These are phyloP conservation scores for Sporophila hypoxantha DNA, from an alignment of 2,113 vertebrate species.

Conservation along the genomic window DNA sequence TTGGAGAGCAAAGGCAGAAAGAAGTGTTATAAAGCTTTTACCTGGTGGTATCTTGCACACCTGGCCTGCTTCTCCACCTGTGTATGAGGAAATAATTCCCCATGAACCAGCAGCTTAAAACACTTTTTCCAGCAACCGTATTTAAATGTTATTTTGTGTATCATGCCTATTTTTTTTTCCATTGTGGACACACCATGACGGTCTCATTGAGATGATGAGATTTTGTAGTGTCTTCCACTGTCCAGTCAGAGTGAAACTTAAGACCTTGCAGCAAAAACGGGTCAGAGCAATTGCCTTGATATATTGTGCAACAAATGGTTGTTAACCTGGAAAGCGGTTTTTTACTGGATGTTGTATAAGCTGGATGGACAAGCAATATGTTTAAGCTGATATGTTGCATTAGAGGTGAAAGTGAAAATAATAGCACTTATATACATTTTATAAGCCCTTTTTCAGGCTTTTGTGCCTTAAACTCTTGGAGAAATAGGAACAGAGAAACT, in stretches of 20 bases:
- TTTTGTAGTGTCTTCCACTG: slow-evolving; percentile 22
- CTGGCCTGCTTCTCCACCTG: not conserved
- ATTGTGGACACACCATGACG: not conserved
- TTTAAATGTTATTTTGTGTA: not conserved
- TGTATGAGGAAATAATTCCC: not conserved
- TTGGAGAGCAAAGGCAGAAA: not conserved
- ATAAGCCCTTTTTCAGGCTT: slow-evolving; percentile 51
- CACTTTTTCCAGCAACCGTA: not conserved
- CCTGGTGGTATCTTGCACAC: not conserved
- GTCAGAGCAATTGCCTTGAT: slow-evolving; percentile 8
- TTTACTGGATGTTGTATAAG: slow-evolving; percentile 6
- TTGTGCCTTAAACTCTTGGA: slow-evolving; percentile 49
- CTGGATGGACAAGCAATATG: slow-evolving; percentile 36
- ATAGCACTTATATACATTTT: slow-evolving; percentile 27
- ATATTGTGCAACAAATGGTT: slow-evolving; percentile 17
- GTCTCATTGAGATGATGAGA: not conserved
- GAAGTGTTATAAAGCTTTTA: not conserved
- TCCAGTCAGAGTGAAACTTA: not conserved
- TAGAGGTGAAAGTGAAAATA: slow-evolving; percentile 7
- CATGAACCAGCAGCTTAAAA: not conserved
- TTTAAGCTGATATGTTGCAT: slow-evolving; percentile 21
- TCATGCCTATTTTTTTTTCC: not conserved
- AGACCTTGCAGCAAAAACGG: slow-evolving; percentile 12
- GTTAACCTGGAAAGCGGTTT: not conserved
- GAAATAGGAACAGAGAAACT: slow-evolving; percentile 30